Conservation (phyloP, 2,113 vertebrate genomes). For the Anarhynchus alexandrinus region DNA sequence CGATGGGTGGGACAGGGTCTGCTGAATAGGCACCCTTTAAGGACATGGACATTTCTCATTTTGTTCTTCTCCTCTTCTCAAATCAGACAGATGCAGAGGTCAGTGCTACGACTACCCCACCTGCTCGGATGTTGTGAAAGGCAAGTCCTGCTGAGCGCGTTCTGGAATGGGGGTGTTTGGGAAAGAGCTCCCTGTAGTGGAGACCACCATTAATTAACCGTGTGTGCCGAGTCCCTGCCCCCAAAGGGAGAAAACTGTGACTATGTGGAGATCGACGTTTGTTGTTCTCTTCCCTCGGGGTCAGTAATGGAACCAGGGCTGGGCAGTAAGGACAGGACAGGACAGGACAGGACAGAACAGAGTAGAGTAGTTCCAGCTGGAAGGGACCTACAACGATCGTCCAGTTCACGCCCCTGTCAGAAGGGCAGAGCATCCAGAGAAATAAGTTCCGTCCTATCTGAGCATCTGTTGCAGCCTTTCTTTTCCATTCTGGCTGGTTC, state of each 20-base stretch:
- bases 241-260: too few species aligned
- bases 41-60: accelerated
- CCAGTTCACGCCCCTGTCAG: neutral
- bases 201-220: neutral
- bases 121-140: neutral
- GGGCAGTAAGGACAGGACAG: too few species aligned
- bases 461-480: neutral
- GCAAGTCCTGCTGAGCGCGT: neutral
- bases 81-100: neutral
- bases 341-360: too few species aligned
- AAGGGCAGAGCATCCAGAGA: accelerated
- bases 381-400: neutral
- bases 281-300: too few species aligned
- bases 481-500: accelerated
- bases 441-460: accelerated
- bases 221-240: neutral
- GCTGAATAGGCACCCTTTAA: accelerated
- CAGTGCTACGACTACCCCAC: neutral
- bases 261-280: too few species aligned
- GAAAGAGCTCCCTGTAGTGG: neutral
- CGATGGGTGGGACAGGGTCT: neutral
- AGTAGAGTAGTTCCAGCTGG: neutral
- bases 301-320: too few species aligned
- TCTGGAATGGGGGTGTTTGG: neutral
- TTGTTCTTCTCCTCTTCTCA: neutral